phyloP scores from a whole-genome alignment of 2,113 vertebrate genomes.

The Tychaedon coryphoeus region DNA sequence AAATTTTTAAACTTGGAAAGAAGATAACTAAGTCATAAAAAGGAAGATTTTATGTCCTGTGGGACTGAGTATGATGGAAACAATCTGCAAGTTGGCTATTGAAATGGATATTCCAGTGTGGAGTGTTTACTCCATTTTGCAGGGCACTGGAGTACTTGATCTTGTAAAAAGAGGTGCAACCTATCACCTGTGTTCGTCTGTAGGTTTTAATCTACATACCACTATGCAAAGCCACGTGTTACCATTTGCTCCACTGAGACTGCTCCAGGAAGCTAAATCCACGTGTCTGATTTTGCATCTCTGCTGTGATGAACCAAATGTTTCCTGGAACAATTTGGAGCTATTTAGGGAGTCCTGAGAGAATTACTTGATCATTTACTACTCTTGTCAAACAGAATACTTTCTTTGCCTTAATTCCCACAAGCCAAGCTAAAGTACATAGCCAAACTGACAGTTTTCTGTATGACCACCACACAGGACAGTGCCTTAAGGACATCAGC shows the following conservation, averaged over 20 bases:
- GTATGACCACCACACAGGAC: background rate
- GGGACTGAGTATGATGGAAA: conserved; percentile 11
- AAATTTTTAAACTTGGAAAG: conserved; percentile 12
- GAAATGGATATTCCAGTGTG: conserved; percentile 15
- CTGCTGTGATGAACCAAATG: background rate
- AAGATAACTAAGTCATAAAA: background rate
- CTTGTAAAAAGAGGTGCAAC: background rate
- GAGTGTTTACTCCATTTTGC: background rate
- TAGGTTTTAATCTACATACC: background rate
- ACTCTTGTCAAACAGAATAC: background rate
- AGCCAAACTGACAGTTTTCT: background rate
- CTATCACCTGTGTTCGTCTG: background rate
- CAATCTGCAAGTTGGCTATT: background rate
- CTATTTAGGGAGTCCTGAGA: conserved; percentile 31
- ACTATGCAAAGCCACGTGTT: background rate
- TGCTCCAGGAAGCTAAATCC: background rate
- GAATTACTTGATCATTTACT: background rate
- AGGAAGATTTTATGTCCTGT: background rate
- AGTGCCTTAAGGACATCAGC: background rate
- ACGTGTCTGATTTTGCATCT: background rate
- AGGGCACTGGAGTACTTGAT: background rate
- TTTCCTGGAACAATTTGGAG: conserved; percentile 42
- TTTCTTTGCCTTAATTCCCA: background rate
- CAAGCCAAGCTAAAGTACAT: background rate
- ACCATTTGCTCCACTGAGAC: background rate